Evolutionary conservation across 2,888 invertebrate genomes (phyloP).

Genomic region (Ceriagrion tenellum): DNA sequence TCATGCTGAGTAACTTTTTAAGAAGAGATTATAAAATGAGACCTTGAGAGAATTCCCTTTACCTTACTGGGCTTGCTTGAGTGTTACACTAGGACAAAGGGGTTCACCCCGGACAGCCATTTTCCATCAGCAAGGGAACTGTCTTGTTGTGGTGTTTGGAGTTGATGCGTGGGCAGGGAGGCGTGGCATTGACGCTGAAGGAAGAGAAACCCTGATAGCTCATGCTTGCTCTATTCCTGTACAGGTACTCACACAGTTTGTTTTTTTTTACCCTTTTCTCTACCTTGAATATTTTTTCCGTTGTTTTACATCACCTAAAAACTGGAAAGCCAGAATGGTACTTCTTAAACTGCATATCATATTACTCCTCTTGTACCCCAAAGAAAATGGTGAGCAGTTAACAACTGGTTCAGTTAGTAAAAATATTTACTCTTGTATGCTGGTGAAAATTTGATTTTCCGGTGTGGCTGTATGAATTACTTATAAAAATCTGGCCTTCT

Average conservation of each 20-base stretch:
- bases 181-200: conserved; percentile 11
- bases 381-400: not conserved
- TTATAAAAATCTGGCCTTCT: not conserved
- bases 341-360: not conserved
- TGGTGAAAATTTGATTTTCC: not conserved
- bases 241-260: conserved; percentile 51
- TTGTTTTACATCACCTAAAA: not conserved
- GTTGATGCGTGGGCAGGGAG: conserved; percentile 53
- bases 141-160: conserved; percentile 34
- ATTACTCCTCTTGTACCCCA: not conserved
- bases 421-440: not conserved
- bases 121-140: conserved; percentile 18
- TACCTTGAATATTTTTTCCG: conserved; percentile 26
- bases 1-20: too few relatives aligned
- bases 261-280: conserved; percentile 40
- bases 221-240: conserved; percentile 18
- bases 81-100: not conserved
- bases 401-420: not conserved
- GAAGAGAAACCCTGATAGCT: conserved; percentile 40
- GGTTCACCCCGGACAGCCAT: conserved; percentile 34
- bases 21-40: too few relatives aligned
- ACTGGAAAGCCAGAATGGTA: not conserved
- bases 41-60: too few relatives aligned
- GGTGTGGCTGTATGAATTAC: not conserved
- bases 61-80: not conserved